A percentile compares a stretch with the other conserved stretches of the same genome.
Evolutionary conservation across 1,140 invertebrate species (phyloP).

Genomic region (Achatina immaculata): DNA sequence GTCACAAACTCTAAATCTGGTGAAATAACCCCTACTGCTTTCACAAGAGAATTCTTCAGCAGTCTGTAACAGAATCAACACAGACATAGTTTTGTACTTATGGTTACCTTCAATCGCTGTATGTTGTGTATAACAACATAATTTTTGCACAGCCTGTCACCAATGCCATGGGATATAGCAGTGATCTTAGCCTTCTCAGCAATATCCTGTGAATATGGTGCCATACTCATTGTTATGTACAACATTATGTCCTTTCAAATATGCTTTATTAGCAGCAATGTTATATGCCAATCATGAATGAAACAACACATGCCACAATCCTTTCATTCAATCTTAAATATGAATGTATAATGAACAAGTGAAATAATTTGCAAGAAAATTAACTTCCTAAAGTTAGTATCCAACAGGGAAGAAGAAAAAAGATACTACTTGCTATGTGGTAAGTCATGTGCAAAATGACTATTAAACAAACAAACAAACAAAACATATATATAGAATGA

Average conservation of each 20-base stretch:
- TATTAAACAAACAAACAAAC: no score
- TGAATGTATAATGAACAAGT: background rate
- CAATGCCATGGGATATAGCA: background rate
- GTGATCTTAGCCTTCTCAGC: conserved; percentile 12
- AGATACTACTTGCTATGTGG: no score
- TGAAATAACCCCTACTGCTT: no score
- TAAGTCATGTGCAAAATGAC: no score
- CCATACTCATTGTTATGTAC: background rate
- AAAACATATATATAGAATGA: no score
- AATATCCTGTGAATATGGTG: conserved; percentile 23
- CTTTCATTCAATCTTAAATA: background rate
- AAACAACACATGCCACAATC: background rate
- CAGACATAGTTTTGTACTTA: background rate
- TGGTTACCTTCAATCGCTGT: conserved; percentile 30
- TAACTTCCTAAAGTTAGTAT: background rate
- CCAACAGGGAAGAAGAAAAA: no score
- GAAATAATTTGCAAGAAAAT: background rate
- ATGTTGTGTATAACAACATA: conserved; percentile 26
- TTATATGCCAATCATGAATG: background rate
- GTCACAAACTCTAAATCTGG: no score
- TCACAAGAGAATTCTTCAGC: no score
- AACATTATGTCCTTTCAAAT: background rate
- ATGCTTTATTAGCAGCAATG: background rate
- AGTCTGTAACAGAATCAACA: no score
- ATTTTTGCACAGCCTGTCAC: conserved; percentile 3